Base-by-base conservation (phyloP, 2,888 invertebrate species). In the Hypolimnas misippus region DNA sequence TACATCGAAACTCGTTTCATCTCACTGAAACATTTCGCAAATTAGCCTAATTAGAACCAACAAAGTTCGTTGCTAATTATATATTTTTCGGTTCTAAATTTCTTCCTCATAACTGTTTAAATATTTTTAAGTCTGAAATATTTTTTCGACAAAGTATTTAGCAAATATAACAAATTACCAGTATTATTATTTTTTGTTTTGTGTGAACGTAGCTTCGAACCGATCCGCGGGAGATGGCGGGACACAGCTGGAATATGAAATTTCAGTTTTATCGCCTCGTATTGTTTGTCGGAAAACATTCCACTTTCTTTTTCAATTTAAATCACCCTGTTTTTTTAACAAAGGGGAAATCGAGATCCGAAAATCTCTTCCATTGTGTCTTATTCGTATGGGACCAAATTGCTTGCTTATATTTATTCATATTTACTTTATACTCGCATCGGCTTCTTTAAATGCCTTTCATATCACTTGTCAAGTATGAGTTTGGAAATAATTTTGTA, bases 231-330 rank as follows among this genome's bases (percentile, higher is more conserved):
- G 52, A 29, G 21, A 33, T 16, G 50, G 42, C 25, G 38, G 57
- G 40, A 64, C 66, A 50, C 64, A 64, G 51, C 55, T 64, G 66
- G 66, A 66, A 64, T 64, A 66, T 66, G 64, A 58, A 64, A 64
- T 66, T 58, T 64, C 61, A 64, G 66, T 66, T 63, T 61, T 64
- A 58, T 62, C 66, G 63, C 52, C 59, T 50, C 63, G 64, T 57
- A 64, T 64, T 66, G 63, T 61, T 57, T 65, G 57, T 50, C 53
- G 53, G 53, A 17, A 49, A 59, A 63, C 55, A 66, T 56, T 55
- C 61, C 51, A 57, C 64, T 66, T 57, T 64, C 58, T 63, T 52
- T 64, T 64, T 61, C 63, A 63, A 63, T 66, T 66, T 66, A 66
- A 63, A 66, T 63, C 60, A 51, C 57, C 40, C 54, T 46, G 57